These are phyloP conservation scores for Botia kubotai DNA, from an alignment of 2,797 vertebrate species.

Conservation along the genomic window DNA sequence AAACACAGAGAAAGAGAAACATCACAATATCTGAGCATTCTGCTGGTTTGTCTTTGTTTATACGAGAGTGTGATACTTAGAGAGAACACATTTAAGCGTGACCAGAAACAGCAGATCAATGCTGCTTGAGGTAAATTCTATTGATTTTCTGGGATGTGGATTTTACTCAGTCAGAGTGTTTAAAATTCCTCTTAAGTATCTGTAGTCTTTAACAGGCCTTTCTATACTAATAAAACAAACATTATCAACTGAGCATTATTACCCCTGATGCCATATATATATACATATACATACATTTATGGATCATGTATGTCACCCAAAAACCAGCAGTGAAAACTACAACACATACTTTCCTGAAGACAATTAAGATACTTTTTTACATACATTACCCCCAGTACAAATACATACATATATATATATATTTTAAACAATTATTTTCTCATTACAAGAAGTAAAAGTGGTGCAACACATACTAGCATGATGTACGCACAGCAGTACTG, in stretches of 20 bases:
- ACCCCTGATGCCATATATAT: too few relatives aligned
- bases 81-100: constrained; percentile 50
- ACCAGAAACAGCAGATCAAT: constrained; percentile 50
- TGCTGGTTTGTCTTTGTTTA: neutral
- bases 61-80: constrained; percentile 47
- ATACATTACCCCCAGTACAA: too few relatives aligned
- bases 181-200: constrained; percentile 16
- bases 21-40: neutral
- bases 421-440: too few relatives aligned
- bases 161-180: constrained; percentile 13
- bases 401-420: too few relatives aligned
- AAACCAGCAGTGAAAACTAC: too few relatives aligned
- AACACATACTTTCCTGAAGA: too few relatives aligned
- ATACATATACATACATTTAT: neutral
- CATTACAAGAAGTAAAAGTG: neutral
- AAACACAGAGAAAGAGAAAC: constrained; percentile 10
- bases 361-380: too few relatives aligned
- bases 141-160: constrained; percentile 41
- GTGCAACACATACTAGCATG: neutral
- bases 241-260: neutral
- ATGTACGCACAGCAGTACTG: neutral
- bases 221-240: constrained; percentile 2
- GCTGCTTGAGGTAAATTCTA: constrained; percentile 52
- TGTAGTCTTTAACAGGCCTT: neutral
- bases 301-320: too few relatives aligned